These are phyloP conservation scores for Auanema sp. DNA, from an alignment of 2,888 invertebrate species.

Conservation along the genomic window DNA sequence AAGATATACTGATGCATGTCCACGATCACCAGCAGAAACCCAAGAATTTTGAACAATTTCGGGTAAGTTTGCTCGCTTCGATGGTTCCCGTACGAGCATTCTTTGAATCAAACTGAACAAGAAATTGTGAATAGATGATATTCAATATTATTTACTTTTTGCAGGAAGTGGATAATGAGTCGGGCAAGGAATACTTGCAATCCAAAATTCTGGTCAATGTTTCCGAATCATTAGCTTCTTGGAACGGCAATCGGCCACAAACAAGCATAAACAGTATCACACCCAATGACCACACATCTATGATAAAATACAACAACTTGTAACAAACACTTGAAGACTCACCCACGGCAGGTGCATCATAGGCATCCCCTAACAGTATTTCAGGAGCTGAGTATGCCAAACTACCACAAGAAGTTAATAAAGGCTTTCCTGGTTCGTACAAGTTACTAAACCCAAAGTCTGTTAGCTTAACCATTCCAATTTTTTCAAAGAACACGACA, in stretches of 20 bases:
- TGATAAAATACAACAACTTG: constrained; percentile 17
- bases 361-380: constrained; percentile 94
- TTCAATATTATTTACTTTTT: constrained; percentile 71
- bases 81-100: constrained; percentile 92
- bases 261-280: constrained; percentile 98
- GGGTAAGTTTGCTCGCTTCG: constrained; percentile 81
- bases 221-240: constrained; percentile 96
- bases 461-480: constrained; percentile 93
- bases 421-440: constrained; percentile 86
- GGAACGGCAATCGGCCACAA: constrained; percentile 91
- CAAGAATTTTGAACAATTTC: constrained; percentile 81
- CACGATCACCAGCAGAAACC: constrained; percentile 62
- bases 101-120: constrained; percentile 78
- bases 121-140: background rate
- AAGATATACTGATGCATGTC: constrained; percentile 40
- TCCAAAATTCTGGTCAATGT: constrained; percentile 99
- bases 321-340: constrained; percentile 63
- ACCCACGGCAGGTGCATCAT: constrained; percentile 97
- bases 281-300: constrained; percentile 95
- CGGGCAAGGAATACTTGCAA: constrained; percentile 91
- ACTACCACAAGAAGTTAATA: constrained; percentile 97
- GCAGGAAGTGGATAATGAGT: constrained; percentile 83
- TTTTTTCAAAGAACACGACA: constrained; percentile 96
- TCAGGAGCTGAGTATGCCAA: constrained; percentile 98
- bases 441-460: constrained; percentile 96